Evolutionary conservation across 92 coral and sea anemone genomes (phyloP).

Genomic region (Virgularia gustaviana): DNA sequence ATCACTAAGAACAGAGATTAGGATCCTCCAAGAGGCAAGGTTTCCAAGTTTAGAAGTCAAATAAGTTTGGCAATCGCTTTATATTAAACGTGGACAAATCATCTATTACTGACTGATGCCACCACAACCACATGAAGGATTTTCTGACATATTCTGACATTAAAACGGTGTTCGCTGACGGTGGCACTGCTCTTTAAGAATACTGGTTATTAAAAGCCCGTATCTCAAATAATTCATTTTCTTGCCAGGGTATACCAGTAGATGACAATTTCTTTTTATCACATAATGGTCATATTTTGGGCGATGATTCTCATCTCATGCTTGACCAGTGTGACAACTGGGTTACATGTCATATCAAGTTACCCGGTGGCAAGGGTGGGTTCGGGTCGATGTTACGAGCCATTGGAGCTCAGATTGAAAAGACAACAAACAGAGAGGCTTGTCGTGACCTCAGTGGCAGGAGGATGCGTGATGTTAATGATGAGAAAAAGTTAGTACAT

Average conservation of each 20-base stretch:
- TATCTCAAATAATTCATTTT: background rate
- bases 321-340: constrained; percentile 57
- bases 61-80: too few relatives aligned
- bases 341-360: constrained; percentile 52
- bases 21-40: too few relatives aligned
- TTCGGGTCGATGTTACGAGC: constrained; percentile 99
- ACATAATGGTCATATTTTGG: constrained; percentile 65
- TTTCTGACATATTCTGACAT: too few relatives aligned
- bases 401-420: constrained; percentile 97
- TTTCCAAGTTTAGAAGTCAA: too few relatives aligned
- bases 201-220: background rate
- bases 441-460: constrained; percentile 96
- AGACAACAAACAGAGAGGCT: constrained; percentile 96
- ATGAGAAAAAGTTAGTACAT: constrained; percentile 81
- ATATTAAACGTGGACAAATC: too few relatives aligned
- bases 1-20: too few relatives aligned
- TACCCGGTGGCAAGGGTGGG: constrained; percentile 95
- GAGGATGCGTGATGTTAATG: constrained; percentile 96
- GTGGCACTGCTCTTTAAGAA: background rate
- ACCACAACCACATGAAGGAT: too few relatives aligned
- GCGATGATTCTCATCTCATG: constrained; percentile 24
- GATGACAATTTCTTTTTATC: constrained; percentile 46
- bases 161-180: background rate
- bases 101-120: too few relatives aligned
- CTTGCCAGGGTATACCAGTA: constrained; percentile 46